These are phyloP conservation scores for Stegodyphus dumicola DNA, from an alignment of 1,140 invertebrate species.

Conservation along the genomic window DNA sequence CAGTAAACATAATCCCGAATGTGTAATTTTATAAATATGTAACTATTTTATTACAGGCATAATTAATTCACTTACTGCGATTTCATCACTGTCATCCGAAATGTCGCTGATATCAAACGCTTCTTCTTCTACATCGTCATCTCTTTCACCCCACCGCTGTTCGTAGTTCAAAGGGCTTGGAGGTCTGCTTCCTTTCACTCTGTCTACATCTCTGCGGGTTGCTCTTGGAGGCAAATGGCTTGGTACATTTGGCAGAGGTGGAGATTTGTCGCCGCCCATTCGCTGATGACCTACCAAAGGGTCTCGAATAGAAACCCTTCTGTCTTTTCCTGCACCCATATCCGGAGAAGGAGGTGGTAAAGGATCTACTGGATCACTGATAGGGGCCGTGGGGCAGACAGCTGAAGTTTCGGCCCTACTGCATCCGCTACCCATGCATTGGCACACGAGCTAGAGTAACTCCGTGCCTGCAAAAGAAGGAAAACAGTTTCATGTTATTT, in stretches of 20 bases:
- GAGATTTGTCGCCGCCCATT: neutral
- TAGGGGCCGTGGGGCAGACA: neutral
- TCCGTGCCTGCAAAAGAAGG: conserved; percentile 16
- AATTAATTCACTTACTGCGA: conserved; percentile 24
- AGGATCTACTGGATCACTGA: neutral
- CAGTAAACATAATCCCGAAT: too few species aligned
- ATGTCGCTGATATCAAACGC: conserved; percentile 59
- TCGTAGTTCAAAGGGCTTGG: conserved; percentile 31
- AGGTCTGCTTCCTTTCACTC: conserved; percentile 51
- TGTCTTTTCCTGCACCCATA: conserved; percentile 10
- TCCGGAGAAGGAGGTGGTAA: neutral
- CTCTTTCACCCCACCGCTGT: conserved; percentile 10
- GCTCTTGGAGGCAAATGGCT: conserved; percentile 28
- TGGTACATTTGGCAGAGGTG: conserved; percentile 3
- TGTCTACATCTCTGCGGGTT: conserved; percentile 12
- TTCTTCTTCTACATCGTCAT: conserved; percentile 47
- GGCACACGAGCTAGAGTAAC: conserved; percentile 7
- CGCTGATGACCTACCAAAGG: conserved; percentile 32
- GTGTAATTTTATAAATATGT: too few species aligned
- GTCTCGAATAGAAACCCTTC: conserved; percentile 42
- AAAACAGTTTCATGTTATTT: neutral
- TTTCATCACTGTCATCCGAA: conserved; percentile 54
- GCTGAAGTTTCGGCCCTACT: conserved; percentile 24
- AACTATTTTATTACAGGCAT: too few species aligned
- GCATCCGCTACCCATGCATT: conserved; percentile 60